Percentiles rank a stretch among this genome's conserved stretches.
Conservation (phyloP, 2,888 invertebrate species). For the Rapana venosa region DNA sequence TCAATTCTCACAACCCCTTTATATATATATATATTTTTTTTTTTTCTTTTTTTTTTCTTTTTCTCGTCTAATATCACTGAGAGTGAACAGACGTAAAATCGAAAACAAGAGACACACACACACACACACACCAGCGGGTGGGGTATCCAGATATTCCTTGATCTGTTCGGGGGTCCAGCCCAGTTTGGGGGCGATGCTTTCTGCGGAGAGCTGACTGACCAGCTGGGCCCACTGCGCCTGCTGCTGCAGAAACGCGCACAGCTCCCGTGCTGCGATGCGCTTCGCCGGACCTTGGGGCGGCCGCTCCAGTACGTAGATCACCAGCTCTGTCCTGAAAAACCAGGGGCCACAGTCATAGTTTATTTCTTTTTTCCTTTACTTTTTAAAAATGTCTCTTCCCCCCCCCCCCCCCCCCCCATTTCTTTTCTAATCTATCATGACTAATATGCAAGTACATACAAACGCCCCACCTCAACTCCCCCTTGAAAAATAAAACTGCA, state of each 20-base stretch:
- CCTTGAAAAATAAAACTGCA: no score
- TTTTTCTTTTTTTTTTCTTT: no score
- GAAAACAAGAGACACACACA: neutral
- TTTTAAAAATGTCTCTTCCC: no score
- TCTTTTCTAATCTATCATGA: no score
- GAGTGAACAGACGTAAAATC: no score
- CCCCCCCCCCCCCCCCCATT: no score
- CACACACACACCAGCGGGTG: constrained; percentile 83
- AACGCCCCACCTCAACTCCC: no score
- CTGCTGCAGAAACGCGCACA: constrained; percentile 81
- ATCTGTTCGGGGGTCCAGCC: constrained; percentile 83
- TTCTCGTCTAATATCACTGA: no score
- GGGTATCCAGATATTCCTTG: constrained; percentile 91
- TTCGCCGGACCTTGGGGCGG: constrained; percentile 80
- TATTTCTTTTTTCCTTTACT: neutral
- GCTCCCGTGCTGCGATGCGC: constrained; percentile 77
- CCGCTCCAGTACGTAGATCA: constrained; percentile 87
- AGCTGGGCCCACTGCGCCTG: constrained; percentile 86
- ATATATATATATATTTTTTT: no score
- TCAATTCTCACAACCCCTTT: no score
- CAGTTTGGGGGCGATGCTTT: constrained; percentile 85
- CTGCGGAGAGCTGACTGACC: constrained; percentile 84
- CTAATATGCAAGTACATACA: no score
- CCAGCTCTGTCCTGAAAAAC: constrained; percentile 83
- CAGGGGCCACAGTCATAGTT: neutral